A percentile compares a stretch with the other conserved stretches of the same genome.
Evolutionary conservation across 2,888 invertebrate species (phyloP).

Genomic region (Perizoma flavofasciatum): DNA sequence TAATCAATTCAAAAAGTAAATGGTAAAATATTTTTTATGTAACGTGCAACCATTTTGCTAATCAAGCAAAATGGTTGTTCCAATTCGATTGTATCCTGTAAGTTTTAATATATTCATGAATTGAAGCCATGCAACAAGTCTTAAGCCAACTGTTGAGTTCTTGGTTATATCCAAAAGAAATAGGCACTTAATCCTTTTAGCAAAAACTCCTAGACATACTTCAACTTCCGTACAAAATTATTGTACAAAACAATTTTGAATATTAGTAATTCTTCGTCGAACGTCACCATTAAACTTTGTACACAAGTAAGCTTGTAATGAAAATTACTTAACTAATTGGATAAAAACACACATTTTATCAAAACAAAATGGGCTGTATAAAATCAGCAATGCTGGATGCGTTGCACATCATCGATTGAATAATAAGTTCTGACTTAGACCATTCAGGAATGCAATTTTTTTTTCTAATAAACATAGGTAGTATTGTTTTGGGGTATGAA

Average conservation of each 20-base stretch:
- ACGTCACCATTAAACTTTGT: too few relatives aligned
- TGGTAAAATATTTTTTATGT: too few relatives aligned
- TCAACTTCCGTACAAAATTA: neutral
- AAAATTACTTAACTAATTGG: too few relatives aligned
- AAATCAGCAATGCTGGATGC: conserved; percentile 21
- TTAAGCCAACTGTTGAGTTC: conserved; percentile 76
- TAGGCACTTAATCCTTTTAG: neutral
- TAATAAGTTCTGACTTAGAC: neutral
- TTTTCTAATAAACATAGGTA: too few relatives aligned
- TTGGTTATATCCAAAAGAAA: conserved; percentile 1
- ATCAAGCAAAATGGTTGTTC: conserved; percentile 12
- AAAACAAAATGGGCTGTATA: conserved; percentile 24
- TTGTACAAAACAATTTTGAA: neutral
- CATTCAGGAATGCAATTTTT: neutral
- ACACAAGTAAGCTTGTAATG: too few relatives aligned
- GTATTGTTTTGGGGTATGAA: neutral
- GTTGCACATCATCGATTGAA: conserved; percentile 22
- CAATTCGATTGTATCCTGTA: conserved; percentile 37
- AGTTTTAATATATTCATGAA: conserved; percentile 65
- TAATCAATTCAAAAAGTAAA: too few relatives aligned
- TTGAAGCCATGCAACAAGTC: conserved; percentile 75
- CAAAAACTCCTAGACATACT: conserved; percentile 3
- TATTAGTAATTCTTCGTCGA: too few relatives aligned
- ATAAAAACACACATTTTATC: neutral
- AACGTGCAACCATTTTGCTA: too few relatives aligned